Evolutionary conservation across 1,140 invertebrate genomes (phyloP).

Genomic region (Lucilia cuprina): DNA sequence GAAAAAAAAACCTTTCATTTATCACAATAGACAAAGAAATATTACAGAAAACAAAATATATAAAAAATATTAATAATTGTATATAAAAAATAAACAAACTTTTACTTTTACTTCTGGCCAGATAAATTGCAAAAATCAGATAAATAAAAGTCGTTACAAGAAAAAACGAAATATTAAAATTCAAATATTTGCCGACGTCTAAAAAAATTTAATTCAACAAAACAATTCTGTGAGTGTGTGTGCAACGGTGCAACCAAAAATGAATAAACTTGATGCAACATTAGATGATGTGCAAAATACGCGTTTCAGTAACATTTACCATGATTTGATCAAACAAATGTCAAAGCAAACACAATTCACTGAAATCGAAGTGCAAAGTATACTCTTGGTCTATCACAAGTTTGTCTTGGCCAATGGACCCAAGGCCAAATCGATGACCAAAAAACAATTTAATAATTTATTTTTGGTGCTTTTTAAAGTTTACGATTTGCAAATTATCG

Average conservation of each 20-base stretch:
- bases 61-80: background rate
- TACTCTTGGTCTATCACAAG: slow-evolving; percentile 58
- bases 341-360: slow-evolving; percentile 45
- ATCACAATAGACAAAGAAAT: background rate
- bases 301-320: slow-evolving; percentile 47
- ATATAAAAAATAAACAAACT: background rate
- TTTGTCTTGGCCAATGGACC: slow-evolving; percentile 51
- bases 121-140: background rate
- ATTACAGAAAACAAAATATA: background rate
- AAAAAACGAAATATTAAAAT: background rate
- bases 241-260: slow-evolving; percentile 37
- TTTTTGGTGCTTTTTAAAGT: slow-evolving; percentile 53
- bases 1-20: background rate
- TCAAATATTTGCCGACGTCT: background rate
- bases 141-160: background rate
- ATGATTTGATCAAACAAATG: slow-evolving; percentile 40
- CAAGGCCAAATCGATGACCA: slow-evolving; percentile 49
- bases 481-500: slow-evolving; percentile 52
- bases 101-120: background rate
- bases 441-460: slow-evolving; percentile 51
- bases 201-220: background rate
- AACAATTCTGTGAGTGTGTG: background rate
- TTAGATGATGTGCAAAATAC: slow-evolving; percentile 57
- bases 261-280: slow-evolving; percentile 55
- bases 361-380: slow-evolving; percentile 47